A percentile compares a stretch with the other conserved stretches of the same genome.
Evolutionary conservation across 2,797 vertebrate species (phyloP).

Genomic region (Gallinago solitaria): DNA sequence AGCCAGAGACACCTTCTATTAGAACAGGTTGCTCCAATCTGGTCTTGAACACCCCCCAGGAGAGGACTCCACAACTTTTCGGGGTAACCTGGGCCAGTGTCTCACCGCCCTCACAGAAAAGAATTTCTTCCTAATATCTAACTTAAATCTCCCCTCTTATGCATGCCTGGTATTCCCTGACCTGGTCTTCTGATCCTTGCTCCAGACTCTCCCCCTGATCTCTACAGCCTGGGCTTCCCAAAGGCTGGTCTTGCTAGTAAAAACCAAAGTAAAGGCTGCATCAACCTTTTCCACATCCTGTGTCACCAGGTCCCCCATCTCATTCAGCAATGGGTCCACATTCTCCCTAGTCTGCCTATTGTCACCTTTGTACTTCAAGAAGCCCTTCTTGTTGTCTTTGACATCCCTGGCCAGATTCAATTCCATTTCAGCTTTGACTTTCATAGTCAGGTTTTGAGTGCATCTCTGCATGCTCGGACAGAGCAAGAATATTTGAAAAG

Average conservation of each 20-base stretch:
- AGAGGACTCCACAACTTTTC: background rate
- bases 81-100: background rate
- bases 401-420: background rate
- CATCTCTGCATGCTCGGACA: background rate
- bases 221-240: background rate
- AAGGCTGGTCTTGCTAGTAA: background rate
- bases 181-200: background rate
- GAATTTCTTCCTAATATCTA: background rate
- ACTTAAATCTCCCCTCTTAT: background rate
- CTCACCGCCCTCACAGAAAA: background rate
- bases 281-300: background rate
- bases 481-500: background rate
- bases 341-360: background rate
- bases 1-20: background rate
- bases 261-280: background rate
- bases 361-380: background rate
- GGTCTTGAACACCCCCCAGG: background rate
- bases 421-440: background rate
- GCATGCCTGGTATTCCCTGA: background rate
- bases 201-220: background rate
- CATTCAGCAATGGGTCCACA: background rate
- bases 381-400: background rate
- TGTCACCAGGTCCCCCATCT: background rate
- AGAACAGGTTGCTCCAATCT: background rate
- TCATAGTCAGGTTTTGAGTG: background rate